Conservation (phyloP, 1,140 invertebrate genomes). For the Sesamia nonagrioides region DNA sequence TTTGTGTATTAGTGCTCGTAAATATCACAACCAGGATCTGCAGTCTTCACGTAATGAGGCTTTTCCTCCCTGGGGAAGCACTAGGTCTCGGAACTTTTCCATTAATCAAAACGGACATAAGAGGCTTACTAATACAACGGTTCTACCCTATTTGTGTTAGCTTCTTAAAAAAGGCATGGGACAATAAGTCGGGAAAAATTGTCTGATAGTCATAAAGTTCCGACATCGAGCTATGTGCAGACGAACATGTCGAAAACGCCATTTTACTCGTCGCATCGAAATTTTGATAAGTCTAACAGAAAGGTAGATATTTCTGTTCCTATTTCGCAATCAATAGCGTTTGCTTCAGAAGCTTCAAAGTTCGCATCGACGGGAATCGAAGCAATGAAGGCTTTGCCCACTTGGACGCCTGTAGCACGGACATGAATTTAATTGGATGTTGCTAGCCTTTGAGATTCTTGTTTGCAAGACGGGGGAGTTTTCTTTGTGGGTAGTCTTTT, state of each 20-base stretch:
- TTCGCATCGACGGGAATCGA: slow-evolving; percentile 28
- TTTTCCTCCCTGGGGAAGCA: slow-evolving; percentile 14
- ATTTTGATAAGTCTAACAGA: neutral
- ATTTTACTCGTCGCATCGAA: neutral
- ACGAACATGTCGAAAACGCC: neutral
- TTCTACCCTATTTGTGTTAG: neutral
- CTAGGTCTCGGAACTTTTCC: slow-evolving; percentile 11
- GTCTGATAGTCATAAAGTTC: neutral
- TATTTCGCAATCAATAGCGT: slow-evolving; percentile 28
- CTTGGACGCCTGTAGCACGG: slow-evolving; percentile 27
- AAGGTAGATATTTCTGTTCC: neutral
- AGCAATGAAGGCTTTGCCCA: slow-evolving; percentile 28
- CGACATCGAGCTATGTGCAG: neutral
- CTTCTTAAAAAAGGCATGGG: neutral
- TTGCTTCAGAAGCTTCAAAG: neutral
- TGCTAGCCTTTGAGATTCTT: slow-evolving; percentile 12
- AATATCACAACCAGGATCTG: neutral
- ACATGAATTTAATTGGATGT: slow-evolving; percentile 44
- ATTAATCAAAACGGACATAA: slow-evolving; percentile 35
- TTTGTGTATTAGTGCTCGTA: neutral
- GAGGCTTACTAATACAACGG: slow-evolving; percentile 35
- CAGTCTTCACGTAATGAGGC: slow-evolving; percentile 14
- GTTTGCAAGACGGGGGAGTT: slow-evolving; percentile 27
- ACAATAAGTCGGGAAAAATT: neutral
- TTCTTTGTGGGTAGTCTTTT: slow-evolving; percentile 27